Base-by-base conservation (phyloP, 2,888 invertebrate genomes). In the Nasonovia ribisnigri region DNA sequence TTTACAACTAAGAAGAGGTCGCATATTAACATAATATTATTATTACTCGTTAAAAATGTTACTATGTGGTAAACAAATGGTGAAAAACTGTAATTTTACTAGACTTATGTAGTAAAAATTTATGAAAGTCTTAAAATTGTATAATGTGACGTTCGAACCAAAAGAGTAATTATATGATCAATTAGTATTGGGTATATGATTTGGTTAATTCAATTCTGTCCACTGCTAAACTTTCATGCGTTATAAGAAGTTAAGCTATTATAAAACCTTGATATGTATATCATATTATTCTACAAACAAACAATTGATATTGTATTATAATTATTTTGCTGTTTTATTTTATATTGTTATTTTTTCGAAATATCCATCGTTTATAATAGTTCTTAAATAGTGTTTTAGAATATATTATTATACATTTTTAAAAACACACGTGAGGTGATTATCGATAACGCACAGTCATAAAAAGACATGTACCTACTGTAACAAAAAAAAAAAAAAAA, bases 11-110 rank as follows among this genome's bases (percentile, higher is more conserved):
- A 92, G 77, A 88, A 77, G 77, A 77, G 67, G 77, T 77, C 67
- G 8, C 29, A 48, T 51, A 88, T 92, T 88, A 88, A 77, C 67
- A 88, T 92, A 89, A 36, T 51, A 88, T 36, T 87, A 88, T 36
- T 87, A 92, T 88, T 54, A 88, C 67, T 48, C 67, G 4, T 88
- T 77, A 88, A 43, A 87, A 92, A 60, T 48, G 51, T 13, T 84
- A 54, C 24, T 6, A 51, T 42, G 11, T 42, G 1, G 48, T 86
- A 46, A 51, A 46, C 20, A 54, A 43, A 60, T 88, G 67, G 42
- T 24, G 20, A 29, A 48, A 36, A 88, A 48, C 42, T 43, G 51
- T 88, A 51, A 51, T 36, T 48, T 87, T 92, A 13, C 10, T 51
- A 5, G 67, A 42, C 20, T 11, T 29, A 48, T 48, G 86, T 48